Evolutionary conservation across 2,797 vertebrate genomes (phyloP).

Genomic region (Enteromius anoplus): DNA sequence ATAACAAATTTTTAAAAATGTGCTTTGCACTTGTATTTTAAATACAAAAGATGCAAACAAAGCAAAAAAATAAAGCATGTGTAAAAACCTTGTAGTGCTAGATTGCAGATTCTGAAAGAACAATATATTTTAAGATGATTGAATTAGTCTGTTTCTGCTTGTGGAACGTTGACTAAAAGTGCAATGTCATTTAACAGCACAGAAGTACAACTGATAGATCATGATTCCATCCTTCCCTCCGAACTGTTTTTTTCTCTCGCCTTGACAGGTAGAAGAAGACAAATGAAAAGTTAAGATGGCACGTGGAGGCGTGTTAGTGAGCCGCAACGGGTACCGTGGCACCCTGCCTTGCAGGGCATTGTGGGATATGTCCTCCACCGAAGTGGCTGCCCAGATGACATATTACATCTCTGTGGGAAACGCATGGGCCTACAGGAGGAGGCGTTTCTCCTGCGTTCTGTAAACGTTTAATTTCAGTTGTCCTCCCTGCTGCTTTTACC

Average conservation of each 20-base stretch:
- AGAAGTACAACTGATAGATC: constrained; percentile 21
- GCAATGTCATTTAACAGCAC: constrained; percentile 35
- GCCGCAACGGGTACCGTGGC: constrained; percentile 59
- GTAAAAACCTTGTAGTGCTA: neutral
- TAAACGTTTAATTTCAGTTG: constrained; percentile 65
- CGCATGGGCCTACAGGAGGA: constrained; percentile 58
- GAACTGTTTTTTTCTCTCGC: constrained; percentile 36
- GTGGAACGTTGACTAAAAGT: neutral
- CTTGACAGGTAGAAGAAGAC: constrained; percentile 63
- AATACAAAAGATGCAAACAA: neutral
- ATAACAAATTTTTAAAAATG: neutral
- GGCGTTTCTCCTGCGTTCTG: constrained; percentile 54
- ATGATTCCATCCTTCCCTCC: constrained; percentile 23
- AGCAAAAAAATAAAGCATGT: neutral
- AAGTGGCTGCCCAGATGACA: constrained; percentile 60
- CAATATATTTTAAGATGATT: neutral
- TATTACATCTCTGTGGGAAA: constrained; percentile 62
- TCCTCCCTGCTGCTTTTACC: constrained; percentile 62
- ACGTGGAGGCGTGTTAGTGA: constrained; percentile 66
- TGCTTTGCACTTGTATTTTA: neutral
- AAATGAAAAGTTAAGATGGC: constrained; percentile 73
- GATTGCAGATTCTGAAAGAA: neutral
- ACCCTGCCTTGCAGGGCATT: constrained; percentile 65
- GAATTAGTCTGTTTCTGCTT: neutral
- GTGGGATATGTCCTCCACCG: constrained; percentile 63